A percentile compares a stretch with the other conserved stretches of the same genome.
phyloP scores from a whole-genome alignment of 2,797 vertebrate species.

The Cheirogaleus major region DNA sequence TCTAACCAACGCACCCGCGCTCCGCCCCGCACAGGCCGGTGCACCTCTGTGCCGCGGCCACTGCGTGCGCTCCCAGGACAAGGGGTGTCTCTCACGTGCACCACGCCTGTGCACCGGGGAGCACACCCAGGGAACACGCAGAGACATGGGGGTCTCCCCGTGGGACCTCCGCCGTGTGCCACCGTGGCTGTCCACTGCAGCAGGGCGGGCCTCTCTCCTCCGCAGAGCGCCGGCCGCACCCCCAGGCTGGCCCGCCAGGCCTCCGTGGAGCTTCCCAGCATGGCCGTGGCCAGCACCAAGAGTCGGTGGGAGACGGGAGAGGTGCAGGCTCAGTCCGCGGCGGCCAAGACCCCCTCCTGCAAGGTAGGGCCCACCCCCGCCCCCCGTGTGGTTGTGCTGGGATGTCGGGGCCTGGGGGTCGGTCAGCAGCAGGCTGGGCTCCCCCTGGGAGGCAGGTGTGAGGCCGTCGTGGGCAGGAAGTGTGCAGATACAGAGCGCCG shows the following conservation, averaged over 20 bases:
- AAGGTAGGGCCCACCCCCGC: conserved; percentile 85
- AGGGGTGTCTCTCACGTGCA: not conserved
- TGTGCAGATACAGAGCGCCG: rapidly evolving
- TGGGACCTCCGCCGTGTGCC: not conserved
- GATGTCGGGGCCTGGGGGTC: not conserved
- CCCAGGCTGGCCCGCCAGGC: conserved; percentile 82
- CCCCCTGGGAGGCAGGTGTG: rapidly evolving
- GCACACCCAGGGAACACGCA: rapidly evolving
- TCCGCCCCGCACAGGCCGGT: rapidly evolving
- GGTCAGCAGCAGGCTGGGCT: not conserved
- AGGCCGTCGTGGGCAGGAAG: rapidly evolving
- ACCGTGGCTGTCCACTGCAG: not conserved
- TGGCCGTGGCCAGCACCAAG: conserved; percentile 92
- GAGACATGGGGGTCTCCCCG: rapidly evolving
- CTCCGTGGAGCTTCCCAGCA: conserved; percentile 88
- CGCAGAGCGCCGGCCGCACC: conserved; percentile 89
- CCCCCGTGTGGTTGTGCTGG: not conserved
- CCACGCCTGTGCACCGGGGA: too few species aligned
- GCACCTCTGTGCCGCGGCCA: rapidly evolving
- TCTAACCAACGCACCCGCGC: not conserved
- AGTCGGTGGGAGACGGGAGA: conserved; percentile 93
- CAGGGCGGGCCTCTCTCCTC: not conserved
- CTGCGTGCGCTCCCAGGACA: rapidly evolving
- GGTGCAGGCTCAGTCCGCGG: conserved; percentile 84
- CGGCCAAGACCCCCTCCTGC: conserved; percentile 73